phyloP scores from a whole-genome alignment of 2,888 invertebrate species.

The Pharmacophagus antenor region DNA sequence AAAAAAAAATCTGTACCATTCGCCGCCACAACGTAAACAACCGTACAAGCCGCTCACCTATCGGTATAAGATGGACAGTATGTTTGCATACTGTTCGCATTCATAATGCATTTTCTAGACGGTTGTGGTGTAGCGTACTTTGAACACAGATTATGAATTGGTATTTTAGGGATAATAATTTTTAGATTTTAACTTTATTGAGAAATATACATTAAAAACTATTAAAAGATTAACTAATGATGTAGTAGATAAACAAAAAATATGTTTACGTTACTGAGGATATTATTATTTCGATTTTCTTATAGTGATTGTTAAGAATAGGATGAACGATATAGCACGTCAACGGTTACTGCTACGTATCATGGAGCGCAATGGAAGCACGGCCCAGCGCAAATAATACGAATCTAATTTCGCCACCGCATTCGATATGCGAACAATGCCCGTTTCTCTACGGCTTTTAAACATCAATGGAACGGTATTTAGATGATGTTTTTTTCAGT shows the following conservation, averaged over 20 bases:
- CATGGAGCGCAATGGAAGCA: conserved; percentile 38
- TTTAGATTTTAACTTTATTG: no score
- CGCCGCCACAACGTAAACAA: conserved; percentile 63
- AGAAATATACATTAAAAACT: background rate
- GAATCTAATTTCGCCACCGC: conserved; percentile 77
- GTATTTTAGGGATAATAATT: no score
- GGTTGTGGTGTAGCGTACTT: background rate
- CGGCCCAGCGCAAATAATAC: conserved; percentile 57
- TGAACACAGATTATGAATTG: no score
- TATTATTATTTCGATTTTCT: background rate
- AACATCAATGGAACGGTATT: conserved; percentile 77
- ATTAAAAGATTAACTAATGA: background rate
- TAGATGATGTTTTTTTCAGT: conserved; percentile 74
- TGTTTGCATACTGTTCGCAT: conserved; percentile 11
- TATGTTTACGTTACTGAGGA: no score
- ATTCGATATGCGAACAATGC: conserved; percentile 67
- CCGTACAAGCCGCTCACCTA: conserved; percentile 19
- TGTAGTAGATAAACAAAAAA: no score
- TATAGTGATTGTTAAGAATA: background rate
- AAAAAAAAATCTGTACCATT: conserved; percentile 49
- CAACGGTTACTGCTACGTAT: conserved; percentile 12
- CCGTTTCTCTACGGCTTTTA: conserved; percentile 77
- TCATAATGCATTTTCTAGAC: conserved; percentile 15
- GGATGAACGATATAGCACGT: background rate
- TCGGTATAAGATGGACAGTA: conserved; percentile 5